These are phyloP conservation scores for Mongoloraphidia duomilia DNA, from an alignment of 2,888 invertebrate species.

Conservation along the genomic window DNA sequence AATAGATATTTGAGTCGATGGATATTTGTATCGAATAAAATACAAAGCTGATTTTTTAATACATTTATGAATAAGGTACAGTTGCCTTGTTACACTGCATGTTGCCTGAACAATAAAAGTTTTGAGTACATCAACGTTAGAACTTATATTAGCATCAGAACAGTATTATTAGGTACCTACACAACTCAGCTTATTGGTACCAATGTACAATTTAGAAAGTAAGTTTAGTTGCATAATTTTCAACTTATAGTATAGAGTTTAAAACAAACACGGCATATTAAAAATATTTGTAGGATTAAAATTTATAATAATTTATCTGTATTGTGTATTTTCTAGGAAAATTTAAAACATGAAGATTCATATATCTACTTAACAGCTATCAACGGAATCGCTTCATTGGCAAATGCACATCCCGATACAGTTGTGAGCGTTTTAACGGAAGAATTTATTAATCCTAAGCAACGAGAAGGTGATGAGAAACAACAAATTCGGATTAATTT, in stretches of 20 bases:
- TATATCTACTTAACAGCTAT: slow-evolving; percentile 70
- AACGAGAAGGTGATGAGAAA: slow-evolving; percentile 27
- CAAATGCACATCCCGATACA: slow-evolving; percentile 48
- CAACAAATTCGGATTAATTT: slow-evolving; percentile 57
- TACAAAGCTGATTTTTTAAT: slow-evolving; percentile 3
- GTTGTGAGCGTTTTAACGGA: slow-evolving; percentile 51
- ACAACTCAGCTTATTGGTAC: too few relatives aligned
- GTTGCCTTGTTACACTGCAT: too few relatives aligned
- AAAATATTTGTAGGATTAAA: neutral
- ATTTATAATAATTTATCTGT: slow-evolving; percentile 2
- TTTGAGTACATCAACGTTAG: too few relatives aligned
- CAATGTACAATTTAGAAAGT: too few relatives aligned
- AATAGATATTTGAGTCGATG: too few relatives aligned
- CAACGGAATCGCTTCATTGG: slow-evolving; percentile 56
- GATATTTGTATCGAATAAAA: too few relatives aligned
- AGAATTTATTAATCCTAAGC: slow-evolving; percentile 40
- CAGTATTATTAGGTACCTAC: too few relatives aligned
- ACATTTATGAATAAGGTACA: neutral
- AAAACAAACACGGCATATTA: neutral
- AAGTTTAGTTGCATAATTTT: too few relatives aligned
- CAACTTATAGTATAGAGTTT: too few relatives aligned
- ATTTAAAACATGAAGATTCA: slow-evolving; percentile 62
- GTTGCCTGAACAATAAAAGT: too few relatives aligned
- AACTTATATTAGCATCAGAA: too few relatives aligned
- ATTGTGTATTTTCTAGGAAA: slow-evolving; percentile 38